Conservation (phyloP, 2,797 vertebrate species). For the Rhinogobio ventralis region DNA sequence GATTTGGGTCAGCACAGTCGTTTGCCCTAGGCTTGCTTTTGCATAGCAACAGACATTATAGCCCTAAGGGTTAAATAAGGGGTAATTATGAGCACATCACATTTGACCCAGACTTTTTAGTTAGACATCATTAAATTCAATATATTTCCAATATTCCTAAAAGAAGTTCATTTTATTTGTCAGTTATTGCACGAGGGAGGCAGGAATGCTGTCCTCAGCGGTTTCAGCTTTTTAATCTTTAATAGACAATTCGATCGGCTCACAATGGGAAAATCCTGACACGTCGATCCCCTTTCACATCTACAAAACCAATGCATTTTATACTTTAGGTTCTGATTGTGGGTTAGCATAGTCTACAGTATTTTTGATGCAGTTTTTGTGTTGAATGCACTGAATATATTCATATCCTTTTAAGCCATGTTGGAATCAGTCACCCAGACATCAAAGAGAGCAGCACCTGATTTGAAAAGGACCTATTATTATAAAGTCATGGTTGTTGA, state of each 20-base stretch:
- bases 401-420: neutral
- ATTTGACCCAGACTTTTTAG: slow-evolving; percentile 39
- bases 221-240: slow-evolving; percentile 40
- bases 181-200: slow-evolving; percentile 2
- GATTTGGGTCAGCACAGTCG: slow-evolving; percentile 71
- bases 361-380: neutral
- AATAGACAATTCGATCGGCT: slow-evolving; percentile 21
- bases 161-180: slow-evolving; percentile 31
- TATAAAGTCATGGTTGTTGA: neutral
- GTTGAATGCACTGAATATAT: neutral
- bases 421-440: neutral
- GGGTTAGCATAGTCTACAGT: neutral
- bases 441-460: neutral
- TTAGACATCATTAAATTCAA: neutral
- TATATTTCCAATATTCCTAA: slow-evolving; percentile 1
- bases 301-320: neutral
- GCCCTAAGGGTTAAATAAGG: slow-evolving; percentile 56
- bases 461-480: neutral
- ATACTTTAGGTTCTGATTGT: neutral
- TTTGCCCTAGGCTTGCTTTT: slow-evolving; percentile 62
- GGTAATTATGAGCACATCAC: slow-evolving; percentile 41
- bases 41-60: slow-evolving; percentile 65
- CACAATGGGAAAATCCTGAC: slow-evolving; percentile 33
- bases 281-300: neutral
- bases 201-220: slow-evolving; percentile 24